phyloP scores from a whole-genome alignment of 1,140 invertebrate species.

The Amphibalanus amphitrite region DNA sequence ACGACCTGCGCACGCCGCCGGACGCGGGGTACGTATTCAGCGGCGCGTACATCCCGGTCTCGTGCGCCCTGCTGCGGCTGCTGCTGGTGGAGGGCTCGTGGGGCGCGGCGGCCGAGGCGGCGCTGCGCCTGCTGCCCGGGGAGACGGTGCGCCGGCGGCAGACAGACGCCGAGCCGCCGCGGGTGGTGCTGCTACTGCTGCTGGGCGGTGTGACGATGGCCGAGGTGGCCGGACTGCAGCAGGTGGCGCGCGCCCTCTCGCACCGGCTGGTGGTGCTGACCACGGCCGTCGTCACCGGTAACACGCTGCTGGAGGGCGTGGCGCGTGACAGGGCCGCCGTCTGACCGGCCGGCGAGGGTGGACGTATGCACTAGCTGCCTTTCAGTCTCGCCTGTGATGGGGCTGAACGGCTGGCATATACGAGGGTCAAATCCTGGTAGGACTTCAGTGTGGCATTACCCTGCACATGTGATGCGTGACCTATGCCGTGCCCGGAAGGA shows the following conservation, averaged over 20 bases:
- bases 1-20: constrained; percentile 12
- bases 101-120: constrained; percentile 3
- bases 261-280: background rate
- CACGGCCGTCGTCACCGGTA: background rate
- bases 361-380: no score
- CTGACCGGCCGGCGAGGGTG: no score
- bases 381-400: no score
- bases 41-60: constrained; percentile 13
- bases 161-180: background rate
- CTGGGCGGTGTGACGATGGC: constrained; percentile 12
- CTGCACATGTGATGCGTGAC: no score
- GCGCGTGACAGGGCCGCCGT: no score
- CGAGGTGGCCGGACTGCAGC: constrained; percentile 9
- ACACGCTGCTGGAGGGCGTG: constrained; percentile 1
- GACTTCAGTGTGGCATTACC: no score
- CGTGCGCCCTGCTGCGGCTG: constrained; percentile 6
- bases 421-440: no score
- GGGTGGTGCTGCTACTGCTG: constrained; percentile 10
- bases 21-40: constrained; percentile 14
- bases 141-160: background rate
- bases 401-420: no score
- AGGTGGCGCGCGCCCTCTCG: background rate
- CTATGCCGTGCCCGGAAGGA: no score
- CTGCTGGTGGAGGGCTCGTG: background rate
- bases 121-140: constrained; percentile 11